Conservation (phyloP, 2,888 invertebrate genomes). For the Cosmia pyralina region DNA sequence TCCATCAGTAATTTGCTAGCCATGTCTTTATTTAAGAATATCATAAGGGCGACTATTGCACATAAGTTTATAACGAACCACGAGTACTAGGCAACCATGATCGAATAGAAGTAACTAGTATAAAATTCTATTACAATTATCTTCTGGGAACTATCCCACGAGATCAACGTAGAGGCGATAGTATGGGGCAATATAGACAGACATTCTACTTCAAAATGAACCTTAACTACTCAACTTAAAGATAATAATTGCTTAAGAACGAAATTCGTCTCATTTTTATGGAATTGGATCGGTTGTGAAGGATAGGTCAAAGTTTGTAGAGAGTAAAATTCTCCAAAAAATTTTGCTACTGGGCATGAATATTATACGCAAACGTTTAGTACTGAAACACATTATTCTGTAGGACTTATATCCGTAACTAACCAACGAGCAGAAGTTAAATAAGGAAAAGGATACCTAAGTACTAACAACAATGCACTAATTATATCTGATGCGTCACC, state of each 20-base stretch:
- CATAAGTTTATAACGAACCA: slow-evolving; percentile 25
- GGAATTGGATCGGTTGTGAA: slow-evolving; percentile 57
- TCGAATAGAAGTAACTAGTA: slow-evolving; percentile 72
- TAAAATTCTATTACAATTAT: slow-evolving; percentile 69
- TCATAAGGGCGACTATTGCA: slow-evolving; percentile 34
- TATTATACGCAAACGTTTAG: background rate
- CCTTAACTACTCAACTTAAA: slow-evolving; percentile 30
- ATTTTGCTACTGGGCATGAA: background rate
- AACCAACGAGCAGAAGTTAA: background rate
- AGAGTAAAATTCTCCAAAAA: slow-evolving; percentile 33
- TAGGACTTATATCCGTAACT: slow-evolving; percentile 19
- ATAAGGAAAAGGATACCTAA: slow-evolving; percentile 20
- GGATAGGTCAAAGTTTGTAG: slow-evolving; percentile 55
- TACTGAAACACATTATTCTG: background rate
- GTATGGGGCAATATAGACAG: slow-evolving; percentile 62
- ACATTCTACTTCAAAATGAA: slow-evolving; percentile 43
- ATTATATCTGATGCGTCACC: slow-evolving; percentile 50
- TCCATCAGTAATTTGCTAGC: background rate
- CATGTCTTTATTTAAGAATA: slow-evolving; percentile 2
- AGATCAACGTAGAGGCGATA: slow-evolving; percentile 75
- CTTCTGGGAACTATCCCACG: slow-evolving; percentile 86
- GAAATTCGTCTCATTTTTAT: slow-evolving; percentile 60
- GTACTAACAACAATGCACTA: slow-evolving; percentile 37
- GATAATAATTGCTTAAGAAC: slow-evolving; percentile 1
- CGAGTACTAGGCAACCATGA: slow-evolving; percentile 76